Conservation (phyloP, 2,797 vertebrate species). For the Acipenser transmontanus region DNA sequence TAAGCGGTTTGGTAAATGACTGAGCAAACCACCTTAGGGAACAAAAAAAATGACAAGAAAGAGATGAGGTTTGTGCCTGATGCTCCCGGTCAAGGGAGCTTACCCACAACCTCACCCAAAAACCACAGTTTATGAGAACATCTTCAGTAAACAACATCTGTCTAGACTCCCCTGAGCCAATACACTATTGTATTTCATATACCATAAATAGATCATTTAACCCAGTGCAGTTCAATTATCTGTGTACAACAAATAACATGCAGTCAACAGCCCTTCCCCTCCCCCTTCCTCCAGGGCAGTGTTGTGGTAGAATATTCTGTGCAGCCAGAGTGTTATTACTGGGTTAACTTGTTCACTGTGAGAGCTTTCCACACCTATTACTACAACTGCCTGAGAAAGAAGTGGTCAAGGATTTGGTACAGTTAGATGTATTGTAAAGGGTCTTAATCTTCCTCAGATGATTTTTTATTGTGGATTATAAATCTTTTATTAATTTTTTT, state of each 20-base stretch:
- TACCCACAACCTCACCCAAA: too few species aligned
- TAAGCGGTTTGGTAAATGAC: too few species aligned
- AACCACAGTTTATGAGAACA: conserved; percentile 19
- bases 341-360: neutral
- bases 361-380: neutral
- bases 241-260: neutral
- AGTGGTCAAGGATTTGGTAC: neutral
- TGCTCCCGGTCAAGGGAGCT: too few species aligned
- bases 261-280: neutral
- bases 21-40: too few species aligned
- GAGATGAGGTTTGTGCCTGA: neutral
- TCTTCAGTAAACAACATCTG: conserved; percentile 43
- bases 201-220: neutral
- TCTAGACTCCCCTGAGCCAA: neutral
- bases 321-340: neutral
- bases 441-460: neutral
- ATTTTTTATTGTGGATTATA: neutral
- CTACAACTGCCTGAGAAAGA: neutral
- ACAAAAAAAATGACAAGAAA: neutral
- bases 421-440: neutral
- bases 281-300: neutral
- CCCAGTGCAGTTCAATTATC: neutral
- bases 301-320: neutral
- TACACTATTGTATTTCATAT: neutral
- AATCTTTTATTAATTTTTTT: too few species aligned